Base-by-base conservation (phyloP, 2,888 invertebrate genomes). In the Microchrysa polita region DNA sequence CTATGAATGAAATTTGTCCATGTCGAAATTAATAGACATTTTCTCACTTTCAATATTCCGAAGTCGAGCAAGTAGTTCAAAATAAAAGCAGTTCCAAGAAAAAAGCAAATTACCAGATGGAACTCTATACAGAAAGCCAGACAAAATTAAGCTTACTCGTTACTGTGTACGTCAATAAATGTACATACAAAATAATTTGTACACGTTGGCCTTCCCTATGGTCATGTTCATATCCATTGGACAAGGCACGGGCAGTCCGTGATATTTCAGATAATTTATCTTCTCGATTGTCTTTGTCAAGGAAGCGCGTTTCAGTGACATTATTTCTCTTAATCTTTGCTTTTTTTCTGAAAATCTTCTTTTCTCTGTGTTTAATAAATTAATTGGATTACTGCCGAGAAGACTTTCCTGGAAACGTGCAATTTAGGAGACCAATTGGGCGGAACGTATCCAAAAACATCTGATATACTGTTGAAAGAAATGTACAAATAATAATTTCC, bases 211-310 rank as follows among this genome's bases (percentile, higher is more conserved):
- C 69, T 69, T 57, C 69, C 20, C 57, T 34, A 55, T 42, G 69
- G 69, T 69, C 55, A 69, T 69, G 69, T 69, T 55, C 69, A 69
- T 57, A 40, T 52, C 53, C 52, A 34, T 27, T n/a, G 5, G 16
- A 69, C 53, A 53, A 27, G 40, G n/a, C n/a, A n/a, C n/a, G n/a
- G 27, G 27, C 27, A 7, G 27, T 34, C 27, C 2, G 27, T 7
- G 42, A 65, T 12, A 2, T 34, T 57, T 69, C 20, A 23, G 69
- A 55, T 40, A 55, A 69, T 69, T 69, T 40, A 69, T 69, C 69
- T 42, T 57, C 18, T 20, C 5, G 55, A 48, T 69, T 48, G 55
- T 57, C 69, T 69, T 69, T 69, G 69, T 69, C 69, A 69, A 14
- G 40, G 55, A 55, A 69, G 16, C 34, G 22, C n/a, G 44, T 0